A percentile compares a stretch with the other conserved stretches of the same genome.
phyloP scores from a whole-genome alignment of 2,113 vertebrate species.

The Brachypteracias leptosomus region DNA sequence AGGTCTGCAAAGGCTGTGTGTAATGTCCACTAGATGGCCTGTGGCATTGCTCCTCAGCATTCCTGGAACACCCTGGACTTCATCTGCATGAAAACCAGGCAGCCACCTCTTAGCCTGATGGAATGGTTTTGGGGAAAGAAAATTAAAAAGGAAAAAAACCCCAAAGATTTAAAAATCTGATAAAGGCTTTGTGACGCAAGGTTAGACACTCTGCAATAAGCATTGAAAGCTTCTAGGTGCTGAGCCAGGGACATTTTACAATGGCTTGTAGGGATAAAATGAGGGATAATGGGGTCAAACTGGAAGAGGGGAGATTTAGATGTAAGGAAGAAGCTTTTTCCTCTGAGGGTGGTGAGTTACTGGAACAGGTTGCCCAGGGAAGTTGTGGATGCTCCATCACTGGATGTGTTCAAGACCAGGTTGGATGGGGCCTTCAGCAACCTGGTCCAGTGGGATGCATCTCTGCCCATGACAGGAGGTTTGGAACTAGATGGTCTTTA shows the following conservation, averaged over 20 bases:
- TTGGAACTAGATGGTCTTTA: no score
- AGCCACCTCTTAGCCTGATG: not conserved
- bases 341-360: no score
- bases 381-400: no score
- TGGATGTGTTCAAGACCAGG: no score
- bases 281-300: no score
- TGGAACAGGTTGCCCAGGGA: no score
- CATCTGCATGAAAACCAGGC: not conserved
- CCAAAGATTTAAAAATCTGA: not conserved
- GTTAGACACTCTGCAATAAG: not conserved
- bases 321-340: no score
- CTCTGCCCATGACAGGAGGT: no score
- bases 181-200: not conserved
- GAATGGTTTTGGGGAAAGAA: not conserved
- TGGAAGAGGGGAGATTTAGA: no score
- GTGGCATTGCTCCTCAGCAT: not conserved
- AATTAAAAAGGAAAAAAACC: not conserved
- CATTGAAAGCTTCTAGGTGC: not conserved
- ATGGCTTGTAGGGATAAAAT: no score
- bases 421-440: no score
- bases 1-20: not conserved
- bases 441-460: no score
- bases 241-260: not conserved
- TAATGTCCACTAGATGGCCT: not conserved
- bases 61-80: accelerated